Evolutionary conservation across 2,888 invertebrate genomes (phyloP), one percentile per base, ranked within the genome.

Genomic region (Scrobipalpa costella): DNA sequence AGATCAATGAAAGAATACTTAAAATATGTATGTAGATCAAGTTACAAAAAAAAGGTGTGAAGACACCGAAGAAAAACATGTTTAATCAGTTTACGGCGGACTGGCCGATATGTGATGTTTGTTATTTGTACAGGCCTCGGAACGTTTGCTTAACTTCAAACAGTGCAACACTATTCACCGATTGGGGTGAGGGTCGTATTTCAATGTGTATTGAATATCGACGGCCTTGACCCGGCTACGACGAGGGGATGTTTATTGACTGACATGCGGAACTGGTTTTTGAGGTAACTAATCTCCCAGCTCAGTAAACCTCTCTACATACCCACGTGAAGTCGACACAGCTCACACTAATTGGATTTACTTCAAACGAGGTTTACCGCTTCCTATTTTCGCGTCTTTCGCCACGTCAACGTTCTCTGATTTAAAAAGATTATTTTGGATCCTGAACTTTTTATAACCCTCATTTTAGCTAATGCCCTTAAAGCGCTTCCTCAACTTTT

Each of bases 191-290:
- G 83, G 81, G 81, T 77, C 73, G 73, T 74, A 70, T 70, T 68
- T 70, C 69, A 68, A 69, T 74, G 69, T 77, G 69, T 81, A 81
- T 80, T 80, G 79, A 80, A 79, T 81, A 83, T 79, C 74, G 77
- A 74, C 71, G 81, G 71, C 85, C 85, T 85, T 85, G 85, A 85
- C 86, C 84, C 72, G 70, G 64, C 79, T 79, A 73, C 57, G 57
- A 69, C 72, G 71, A 73, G 79, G 82, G 81, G 78, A 76, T 73
- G 74, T 67, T 73, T 69, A 72, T 49, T 33, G 47, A 62, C 27
- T 27, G 27, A 63, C 58, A 64, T 57, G 62, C 62, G 59, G 47
- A 55, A 49, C 38, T 62, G 62, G 61, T 57, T 63, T 62, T 52
- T 64, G 33, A 40, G 55, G 50, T 61, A n/a, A 55, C 55, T 67